These are phyloP conservation scores for Cnemophilus loriae DNA, from an alignment of 2,113 vertebrate species.

Conservation along the genomic window DNA sequence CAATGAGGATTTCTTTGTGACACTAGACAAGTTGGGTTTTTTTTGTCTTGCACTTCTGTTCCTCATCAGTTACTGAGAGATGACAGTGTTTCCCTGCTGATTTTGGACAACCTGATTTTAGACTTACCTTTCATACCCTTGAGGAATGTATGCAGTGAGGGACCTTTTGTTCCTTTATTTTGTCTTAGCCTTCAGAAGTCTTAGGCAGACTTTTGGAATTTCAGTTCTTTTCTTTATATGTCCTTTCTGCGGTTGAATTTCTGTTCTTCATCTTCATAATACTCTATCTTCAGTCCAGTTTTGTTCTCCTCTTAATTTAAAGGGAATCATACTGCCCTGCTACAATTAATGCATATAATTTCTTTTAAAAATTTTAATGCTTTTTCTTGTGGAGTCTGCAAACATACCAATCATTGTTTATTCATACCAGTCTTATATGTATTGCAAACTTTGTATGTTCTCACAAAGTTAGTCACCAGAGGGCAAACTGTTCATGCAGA, in stretches of 20 bases:
- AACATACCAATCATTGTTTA: background rate
- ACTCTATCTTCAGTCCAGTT: background rate
- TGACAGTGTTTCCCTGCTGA: background rate
- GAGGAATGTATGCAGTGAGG: background rate
- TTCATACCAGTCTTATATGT: background rate
- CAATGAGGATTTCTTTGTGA: background rate
- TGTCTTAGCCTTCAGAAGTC: background rate
- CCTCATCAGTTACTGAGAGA: background rate
- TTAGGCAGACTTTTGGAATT: background rate
- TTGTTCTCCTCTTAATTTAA: background rate
- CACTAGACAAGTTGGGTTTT: background rate
- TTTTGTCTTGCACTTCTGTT: background rate
- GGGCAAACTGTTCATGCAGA: slow-evolving; percentile 33
- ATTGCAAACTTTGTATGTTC: background rate
- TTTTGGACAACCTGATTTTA: background rate
- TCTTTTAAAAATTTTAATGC: background rate
- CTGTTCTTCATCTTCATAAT: background rate
- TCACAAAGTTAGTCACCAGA: slow-evolving; percentile 37
- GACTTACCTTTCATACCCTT: background rate
- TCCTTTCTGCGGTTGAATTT: background rate
- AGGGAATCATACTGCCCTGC: background rate
- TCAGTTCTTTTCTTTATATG: background rate
- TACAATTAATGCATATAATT: background rate
- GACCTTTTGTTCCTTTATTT: background rate
- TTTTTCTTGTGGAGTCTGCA: background rate